Base-by-base conservation (phyloP, 2,113 vertebrate genomes). In the Myanophis thanlyinensis region DNA sequence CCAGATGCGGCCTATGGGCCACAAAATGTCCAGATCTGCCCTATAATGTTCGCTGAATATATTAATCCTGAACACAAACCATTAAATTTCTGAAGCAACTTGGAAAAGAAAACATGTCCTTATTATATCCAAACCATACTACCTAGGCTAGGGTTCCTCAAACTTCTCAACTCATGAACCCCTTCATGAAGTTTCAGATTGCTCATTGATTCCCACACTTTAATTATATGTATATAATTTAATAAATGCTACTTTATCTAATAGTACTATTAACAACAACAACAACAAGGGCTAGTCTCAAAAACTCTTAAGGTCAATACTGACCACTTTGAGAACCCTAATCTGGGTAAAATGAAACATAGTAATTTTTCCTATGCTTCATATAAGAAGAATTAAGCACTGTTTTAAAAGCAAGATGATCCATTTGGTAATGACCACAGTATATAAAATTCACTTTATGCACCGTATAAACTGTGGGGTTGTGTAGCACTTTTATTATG, bases 91-190 rank as follows among this genome's bases (percentile, higher is more conserved):
- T 96, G 89, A 88, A 90, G 40, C 85, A 85, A 20, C 87, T 96
- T 91, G 92, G 93, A 62, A 95, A 44, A 88, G 93, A 95, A 95
- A 96, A 67, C 30, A 44, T 46, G 95, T 90, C 49, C 93, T 91
- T 95, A 91, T 88, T 2, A 51, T 53, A 95, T 13, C 89, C 86
- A 95, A 87, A 48, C 91, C 91, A 23, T 59, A 27, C 23, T 59
- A 59, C 1, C 7, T 59, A 59, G 56, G 25, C 23, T 27, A 59
- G 56, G 56, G 7, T 59, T 59, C 6, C 56, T 27, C 56, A 27
- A 59, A 59, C 8, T 59, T 25, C 27, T 59, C 56, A 59, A 27
- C 56, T 59, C 56, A 27, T 59, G 27, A 27, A 59, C 8, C 25
- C 23, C 7, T 59, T 59, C 23, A 27, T 27, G 56, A 59, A 27